A percentile compares a stretch with the other conserved stretches of the same genome.
Evolutionary conservation across 2,113 vertebrate genomes (phyloP).

Genomic region (Upupa epops): DNA sequence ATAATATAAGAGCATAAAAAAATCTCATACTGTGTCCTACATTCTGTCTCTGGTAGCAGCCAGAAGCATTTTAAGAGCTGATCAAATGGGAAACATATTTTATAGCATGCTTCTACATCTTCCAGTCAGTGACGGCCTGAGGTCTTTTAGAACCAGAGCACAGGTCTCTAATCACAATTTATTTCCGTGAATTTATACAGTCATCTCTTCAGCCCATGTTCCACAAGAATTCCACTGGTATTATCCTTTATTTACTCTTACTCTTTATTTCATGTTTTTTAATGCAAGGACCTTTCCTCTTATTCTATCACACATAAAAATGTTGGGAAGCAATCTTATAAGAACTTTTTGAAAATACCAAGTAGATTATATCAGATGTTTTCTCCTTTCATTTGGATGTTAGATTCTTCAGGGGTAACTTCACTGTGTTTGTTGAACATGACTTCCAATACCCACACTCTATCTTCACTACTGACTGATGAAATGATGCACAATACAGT

Average conservation of each 20-base stretch:
- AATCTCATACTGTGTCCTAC: not conserved
- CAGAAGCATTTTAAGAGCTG: not conserved
- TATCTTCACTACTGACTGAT: not conserved
- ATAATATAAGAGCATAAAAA: not conserved
- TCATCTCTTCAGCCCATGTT: not conserved
- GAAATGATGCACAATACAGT: accelerated
- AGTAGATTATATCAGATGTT: not conserved
- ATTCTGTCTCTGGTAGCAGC: not conserved
- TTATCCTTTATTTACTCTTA: not conserved
- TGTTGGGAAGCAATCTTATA: not conserved
- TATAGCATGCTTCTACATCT: not conserved
- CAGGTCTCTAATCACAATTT: not conserved
- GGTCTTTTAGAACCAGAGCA: not conserved
- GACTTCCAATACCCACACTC: not conserved
- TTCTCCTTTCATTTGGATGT: not conserved
- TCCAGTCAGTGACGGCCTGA: not conserved
- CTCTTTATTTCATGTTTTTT: not conserved
- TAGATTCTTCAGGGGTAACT: not conserved
- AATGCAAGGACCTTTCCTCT: not conserved
- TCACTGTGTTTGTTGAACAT: not conserved
- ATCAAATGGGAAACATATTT: not conserved
- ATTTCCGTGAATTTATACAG: not conserved
- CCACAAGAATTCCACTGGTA: not conserved
- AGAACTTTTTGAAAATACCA: not conserved
- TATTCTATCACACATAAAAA: not conserved